These are phyloP conservation scores for Hippocampus abdominalis DNA, from an alignment of 2,113 vertebrate species.

Conservation along the genomic window DNA sequence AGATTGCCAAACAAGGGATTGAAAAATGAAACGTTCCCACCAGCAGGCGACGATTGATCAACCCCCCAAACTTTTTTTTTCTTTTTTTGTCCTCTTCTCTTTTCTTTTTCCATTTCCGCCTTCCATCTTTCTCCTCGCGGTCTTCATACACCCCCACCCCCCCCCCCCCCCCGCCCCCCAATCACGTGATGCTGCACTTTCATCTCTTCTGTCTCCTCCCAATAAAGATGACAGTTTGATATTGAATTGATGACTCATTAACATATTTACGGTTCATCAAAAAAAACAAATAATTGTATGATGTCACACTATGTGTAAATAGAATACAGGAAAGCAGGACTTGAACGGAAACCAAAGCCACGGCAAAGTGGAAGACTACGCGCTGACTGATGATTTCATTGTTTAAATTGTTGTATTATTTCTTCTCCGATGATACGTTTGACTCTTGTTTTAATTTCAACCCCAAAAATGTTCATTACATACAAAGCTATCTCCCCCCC, in stretches of 20 bases:
- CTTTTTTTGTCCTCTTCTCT: conserved; percentile 26
- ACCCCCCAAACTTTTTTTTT: conserved; percentile 34
- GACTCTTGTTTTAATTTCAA: not conserved
- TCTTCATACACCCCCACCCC: not conserved
- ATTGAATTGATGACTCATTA: not conserved
- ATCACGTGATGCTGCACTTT: not conserved
- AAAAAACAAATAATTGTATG: no score
- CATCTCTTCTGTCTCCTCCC: not conserved
- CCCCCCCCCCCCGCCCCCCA: no score
- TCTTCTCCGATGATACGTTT: no score
- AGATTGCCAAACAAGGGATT: conserved; percentile 60
- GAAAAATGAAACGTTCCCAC: conserved; percentile 53
- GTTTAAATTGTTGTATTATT: no score
- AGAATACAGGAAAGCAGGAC: no score
- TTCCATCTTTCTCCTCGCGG: not conserved
- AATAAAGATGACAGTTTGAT: not conserved
- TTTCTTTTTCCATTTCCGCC: conserved; percentile 5
- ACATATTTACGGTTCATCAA: not conserved
- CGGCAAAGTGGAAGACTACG: not conserved
- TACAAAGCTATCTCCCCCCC: not conserved
- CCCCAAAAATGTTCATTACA: not conserved
- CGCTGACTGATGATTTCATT: not conserved
- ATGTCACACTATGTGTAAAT: no score
- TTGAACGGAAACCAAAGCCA: no score
- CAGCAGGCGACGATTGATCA: conserved; percentile 56